Percentiles rank a stretch among this genome's conserved stretches.
These are phyloP conservation scores for Entomobrya multifasciata DNA, from an alignment of 2,888 invertebrate genomes.

Conservation along the genomic window DNA sequence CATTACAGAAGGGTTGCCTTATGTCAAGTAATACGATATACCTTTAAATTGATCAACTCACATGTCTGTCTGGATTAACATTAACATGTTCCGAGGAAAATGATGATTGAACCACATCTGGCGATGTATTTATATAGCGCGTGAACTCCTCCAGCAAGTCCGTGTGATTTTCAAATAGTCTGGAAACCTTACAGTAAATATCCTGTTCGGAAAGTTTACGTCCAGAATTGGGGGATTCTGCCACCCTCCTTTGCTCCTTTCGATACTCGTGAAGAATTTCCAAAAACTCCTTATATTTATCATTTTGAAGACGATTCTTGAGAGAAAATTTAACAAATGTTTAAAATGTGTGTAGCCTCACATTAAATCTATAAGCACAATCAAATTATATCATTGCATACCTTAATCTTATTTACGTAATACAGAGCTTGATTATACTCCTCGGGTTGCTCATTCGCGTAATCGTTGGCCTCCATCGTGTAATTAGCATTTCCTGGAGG, in stretches of 20 bases:
- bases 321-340: neutral
- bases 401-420: slow-evolving; percentile 35
- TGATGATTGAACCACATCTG: slow-evolving; percentile 86
- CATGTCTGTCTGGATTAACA: slow-evolving; percentile 84
- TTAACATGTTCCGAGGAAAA: slow-evolving; percentile 85
- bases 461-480: no score
- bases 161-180: slow-evolving; percentile 97
- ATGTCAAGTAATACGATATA: no score
- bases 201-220: slow-evolving; percentile 90
- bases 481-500: neutral
- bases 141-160: slow-evolving; percentile 98
- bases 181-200: slow-evolving; percentile 94
- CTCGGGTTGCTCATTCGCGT: neutral
- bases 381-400: neutral
- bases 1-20: no score
- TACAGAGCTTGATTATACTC: neutral
- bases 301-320: slow-evolving; percentile 88
- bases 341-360: no score
- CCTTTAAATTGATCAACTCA: no score
- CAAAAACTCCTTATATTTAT: slow-evolving; percentile 98
- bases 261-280: slow-evolving; percentile 98
- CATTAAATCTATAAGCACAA: no score
- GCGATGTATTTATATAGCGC: neutral
- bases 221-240: slow-evolving; percentile 83
- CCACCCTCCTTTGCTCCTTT: slow-evolving; percentile 94